Conservation (phyloP, 2,888 invertebrate species). For the Apoda limacodes region DNA sequence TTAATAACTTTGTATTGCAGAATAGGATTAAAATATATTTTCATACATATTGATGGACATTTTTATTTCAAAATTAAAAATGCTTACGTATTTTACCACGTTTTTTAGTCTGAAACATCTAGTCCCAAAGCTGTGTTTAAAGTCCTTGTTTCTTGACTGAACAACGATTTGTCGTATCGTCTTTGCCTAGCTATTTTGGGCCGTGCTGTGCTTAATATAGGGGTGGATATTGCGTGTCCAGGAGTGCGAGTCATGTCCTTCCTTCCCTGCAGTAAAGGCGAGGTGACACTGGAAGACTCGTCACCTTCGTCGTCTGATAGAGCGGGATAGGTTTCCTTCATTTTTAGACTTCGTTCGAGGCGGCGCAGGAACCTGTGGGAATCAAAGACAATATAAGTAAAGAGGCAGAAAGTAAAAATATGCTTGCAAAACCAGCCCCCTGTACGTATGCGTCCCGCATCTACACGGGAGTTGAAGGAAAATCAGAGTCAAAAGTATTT, state of each 20-base stretch:
- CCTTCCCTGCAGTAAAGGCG: conserved; percentile 67
- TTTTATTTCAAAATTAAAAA: not conserved
- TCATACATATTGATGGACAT: conserved; percentile 15
- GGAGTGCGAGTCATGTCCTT: conserved; percentile 45
- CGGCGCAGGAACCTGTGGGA: conserved; percentile 74
- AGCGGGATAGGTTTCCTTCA: conserved; percentile 72
- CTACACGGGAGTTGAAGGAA: not conserved
- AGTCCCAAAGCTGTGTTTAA: conserved; percentile 49
- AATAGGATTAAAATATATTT: not conserved
- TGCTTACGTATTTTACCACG: no score
- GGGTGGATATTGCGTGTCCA: conserved; percentile 55
- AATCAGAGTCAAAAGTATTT: not conserved
- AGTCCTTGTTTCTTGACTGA: conserved; percentile 55
- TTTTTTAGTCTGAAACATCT: conserved; percentile 57
- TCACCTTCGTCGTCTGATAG: conserved; percentile 71
- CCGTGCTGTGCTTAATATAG: conserved; percentile 53
- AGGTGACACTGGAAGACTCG: conserved; percentile 74
- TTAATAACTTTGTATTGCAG: conserved; percentile 1
- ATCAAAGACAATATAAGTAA: no score
- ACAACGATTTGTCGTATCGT: conserved; percentile 53
- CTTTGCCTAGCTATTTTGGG: conserved; percentile 59
- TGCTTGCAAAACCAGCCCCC: no score
- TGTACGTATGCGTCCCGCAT: no score
- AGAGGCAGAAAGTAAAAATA: no score
- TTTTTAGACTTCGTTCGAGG: conserved; percentile 77